Base-by-base conservation (phyloP, 1,140 invertebrate genomes). In the Drosophila eugracilis region DNA sequence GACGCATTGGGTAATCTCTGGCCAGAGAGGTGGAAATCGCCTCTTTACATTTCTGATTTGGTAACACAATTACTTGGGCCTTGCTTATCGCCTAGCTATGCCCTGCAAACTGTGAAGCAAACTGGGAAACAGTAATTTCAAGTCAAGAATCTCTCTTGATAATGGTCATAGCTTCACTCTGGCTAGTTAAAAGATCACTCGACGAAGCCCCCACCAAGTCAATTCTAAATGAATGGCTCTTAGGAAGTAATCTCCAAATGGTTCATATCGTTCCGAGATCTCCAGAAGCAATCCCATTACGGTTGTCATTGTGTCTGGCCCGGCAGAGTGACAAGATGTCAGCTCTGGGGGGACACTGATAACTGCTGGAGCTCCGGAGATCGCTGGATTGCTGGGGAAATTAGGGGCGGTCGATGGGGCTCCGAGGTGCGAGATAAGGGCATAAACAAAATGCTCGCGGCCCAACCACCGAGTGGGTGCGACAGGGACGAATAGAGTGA, bases 321-420 rank as follows among this genome's bases (percentile, higher is more conserved):
- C 4, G 6, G 22, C 17, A 26, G 36, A 34, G 63, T 52, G 60
- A 67, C 45, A 67, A 53, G 63, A 67, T 67, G 65, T 67, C 60
- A 50, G 34, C 39, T 21, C 17, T 36, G 21, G 39, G 39, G 42
- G 39, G 39, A 45, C 17, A 24, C 12, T 17, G 39, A 65, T 63
- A 54, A 4, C 10, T 36, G 21, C 28, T 45, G n/a, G 19, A 26
- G 42, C 42, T 45, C 42, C 42, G 14, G 21, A 26, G 42, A 26
- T 45, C 42, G 42, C 42, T 21, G 17, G 14, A n/a, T 32, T 12
- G 12, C 28, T n/a, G n/a, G n/a, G n/a, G 4, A 39, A 24, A 49
- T 52, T 21, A 42, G 60, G 45, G 65, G 36, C 60, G 63, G 45
- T 67, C 63, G 24, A 41, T 41, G 17, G 15, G 10, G 14, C 9